Base-by-base conservation (phyloP, 1,140 invertebrate species). In the Scaptomyza pallida region DNA sequence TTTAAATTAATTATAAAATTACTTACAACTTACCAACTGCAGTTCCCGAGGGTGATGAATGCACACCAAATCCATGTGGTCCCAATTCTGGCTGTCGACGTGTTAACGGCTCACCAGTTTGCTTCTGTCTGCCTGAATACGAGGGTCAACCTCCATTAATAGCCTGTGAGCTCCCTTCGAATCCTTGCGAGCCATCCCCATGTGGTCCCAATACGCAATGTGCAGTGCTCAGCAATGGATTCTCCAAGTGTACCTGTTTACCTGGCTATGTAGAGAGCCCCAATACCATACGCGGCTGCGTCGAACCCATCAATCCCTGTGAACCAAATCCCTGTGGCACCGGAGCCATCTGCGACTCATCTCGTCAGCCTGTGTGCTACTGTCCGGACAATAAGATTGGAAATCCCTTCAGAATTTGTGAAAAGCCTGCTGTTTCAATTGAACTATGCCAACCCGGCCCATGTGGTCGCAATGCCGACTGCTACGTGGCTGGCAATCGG, bases 181-280 rank as follows among this genome's bases (percentile, higher is more conserved):
- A 96, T 83, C 96, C 96, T 1, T 98, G 97, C 78, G 94, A 95
- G 67, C 95, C 96, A 13, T 97, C 95, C 33, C 96, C 96, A 0
- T 98, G 97, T 89, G 97, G 97, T 9, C 96, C 95, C 3, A 97
- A 97, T 78, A 97, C 97, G 2, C 95, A 97, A 81, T 98, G 97
- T 82, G 93, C 95, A 0, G 92, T 97, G 15, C 90, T 96, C 10
- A 92, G 93, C n/a, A 97, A 97, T 83, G 96, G 96, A 37, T 96
- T 96, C 83, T 94, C 96, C 0, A 97, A 97, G 91, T 98, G 97
- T 89, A 97, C 96, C 1, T 98, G 97, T 83, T 92, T 97, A 57
- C 93, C 94, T 60, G 96, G 96, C 15, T 97, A 94, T 86, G 93
- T 97, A 10, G 97, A 97, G 92, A 96, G 95, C 90, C 96, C 96